Evolutionary conservation across 2,888 invertebrate species (phyloP).

Genomic region (Colostygia pectinataria): DNA sequence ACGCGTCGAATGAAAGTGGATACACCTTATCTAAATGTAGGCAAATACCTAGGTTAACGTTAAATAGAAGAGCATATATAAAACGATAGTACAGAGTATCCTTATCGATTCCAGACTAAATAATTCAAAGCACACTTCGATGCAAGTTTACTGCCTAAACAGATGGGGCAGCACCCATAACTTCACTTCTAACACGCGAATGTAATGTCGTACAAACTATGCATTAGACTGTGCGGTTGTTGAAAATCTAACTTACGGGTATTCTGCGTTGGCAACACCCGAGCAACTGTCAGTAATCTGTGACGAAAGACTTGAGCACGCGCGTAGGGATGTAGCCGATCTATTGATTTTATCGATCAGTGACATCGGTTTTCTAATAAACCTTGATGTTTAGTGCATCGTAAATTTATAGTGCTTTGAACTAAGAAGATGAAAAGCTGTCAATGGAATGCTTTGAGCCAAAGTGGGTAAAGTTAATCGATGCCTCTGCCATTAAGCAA

Average conservation of each 20-base stretch:
- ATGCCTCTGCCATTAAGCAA: no score
- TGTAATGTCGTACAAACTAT: neutral
- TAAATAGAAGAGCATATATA: no score
- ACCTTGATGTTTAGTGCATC: no score
- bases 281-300: constrained; percentile 9
- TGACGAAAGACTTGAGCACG: constrained; percentile 7
- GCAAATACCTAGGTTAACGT: no score
- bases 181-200: constrained; percentile 6
- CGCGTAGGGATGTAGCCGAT: constrained; percentile 10
- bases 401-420: no score
- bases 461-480: no score
- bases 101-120: constrained; percentile 14
- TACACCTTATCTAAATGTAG: no score
- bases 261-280: constrained; percentile 10
- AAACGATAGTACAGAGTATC: neutral
- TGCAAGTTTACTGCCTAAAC: constrained; percentile 15
- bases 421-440: no score
- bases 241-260: constrained; percentile 7
- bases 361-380: no score
- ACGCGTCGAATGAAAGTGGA: no score
- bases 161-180: constrained; percentile 13
- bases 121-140: constrained; percentile 13
- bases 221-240: neutral
- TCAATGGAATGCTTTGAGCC: no score
- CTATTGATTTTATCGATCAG: constrained; percentile 10